Percentiles rank a stretch among this genome's conserved stretches.
These are phyloP conservation scores for Panzeria rudis DNA, from an alignment of 2,888 invertebrate species.

Conservation along the genomic window DNA sequence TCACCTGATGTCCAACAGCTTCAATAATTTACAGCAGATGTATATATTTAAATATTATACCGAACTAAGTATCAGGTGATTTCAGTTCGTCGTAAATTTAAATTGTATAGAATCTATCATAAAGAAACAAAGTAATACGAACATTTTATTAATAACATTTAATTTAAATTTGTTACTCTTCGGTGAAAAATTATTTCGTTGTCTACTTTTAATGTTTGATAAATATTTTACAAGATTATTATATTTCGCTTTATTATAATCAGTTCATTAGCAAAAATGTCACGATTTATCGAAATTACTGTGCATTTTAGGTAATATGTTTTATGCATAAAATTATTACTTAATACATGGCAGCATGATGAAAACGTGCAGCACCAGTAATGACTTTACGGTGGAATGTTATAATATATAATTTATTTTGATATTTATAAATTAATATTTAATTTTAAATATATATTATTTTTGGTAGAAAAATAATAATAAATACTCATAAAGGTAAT, in stretches of 20 bases:
- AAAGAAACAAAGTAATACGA: no score
- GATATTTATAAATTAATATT: neutral
- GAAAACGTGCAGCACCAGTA: slow-evolving; percentile 77
- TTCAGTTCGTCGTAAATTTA: no score
- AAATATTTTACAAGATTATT: neutral
- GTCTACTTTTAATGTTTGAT: neutral
- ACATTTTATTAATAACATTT: no score
- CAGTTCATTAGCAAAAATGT: slow-evolving; percentile 79
- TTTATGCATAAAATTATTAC: slow-evolving; percentile 52
- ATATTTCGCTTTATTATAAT: slow-evolving; percentile 1
- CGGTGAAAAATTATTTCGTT: neutral
- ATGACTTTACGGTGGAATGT: slow-evolving; percentile 44
- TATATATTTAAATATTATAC: no score
- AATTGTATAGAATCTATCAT: no score
- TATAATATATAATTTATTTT: neutral
- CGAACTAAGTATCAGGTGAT: no score
- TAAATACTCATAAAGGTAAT: no score
- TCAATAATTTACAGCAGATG: no score
- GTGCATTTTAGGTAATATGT: slow-evolving; percentile 51
- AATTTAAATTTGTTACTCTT: neutral
- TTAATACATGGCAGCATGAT: slow-evolving; percentile 31
- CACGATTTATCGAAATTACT: slow-evolving; percentile 77
- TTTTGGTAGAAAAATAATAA: no score
- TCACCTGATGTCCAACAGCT: no score
- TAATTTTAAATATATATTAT: neutral